A percentile compares a stretch with the other conserved stretches of the same genome.
These are phyloP conservation scores for Pyrgus malvae DNA, from an alignment of 2,888 invertebrate genomes.

Conservation along the genomic window DNA sequence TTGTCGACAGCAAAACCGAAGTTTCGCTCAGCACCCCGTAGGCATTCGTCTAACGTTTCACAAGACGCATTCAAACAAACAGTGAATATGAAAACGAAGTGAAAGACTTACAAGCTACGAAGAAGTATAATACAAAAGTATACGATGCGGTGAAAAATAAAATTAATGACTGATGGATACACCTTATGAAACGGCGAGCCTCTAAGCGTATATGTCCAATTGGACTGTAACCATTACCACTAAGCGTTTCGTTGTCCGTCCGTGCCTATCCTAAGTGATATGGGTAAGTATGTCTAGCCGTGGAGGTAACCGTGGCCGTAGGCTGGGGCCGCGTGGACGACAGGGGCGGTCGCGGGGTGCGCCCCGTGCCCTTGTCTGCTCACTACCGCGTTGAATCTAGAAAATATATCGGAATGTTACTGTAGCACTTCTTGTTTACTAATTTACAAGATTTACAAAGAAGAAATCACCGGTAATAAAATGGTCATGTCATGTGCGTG, in stretches of 20 bases:
- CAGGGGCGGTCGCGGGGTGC: slow-evolving; percentile 67
- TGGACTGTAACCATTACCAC: slow-evolving; percentile 47
- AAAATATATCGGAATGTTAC: neutral
- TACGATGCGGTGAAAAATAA: slow-evolving; percentile 38
- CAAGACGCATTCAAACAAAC: slow-evolving; percentile 59
- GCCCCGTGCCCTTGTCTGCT: slow-evolving; percentile 80
- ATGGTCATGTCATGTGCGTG: no score
- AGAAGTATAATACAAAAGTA: slow-evolving; percentile 77
- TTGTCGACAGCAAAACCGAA: slow-evolving; percentile 64
- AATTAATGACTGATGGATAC: slow-evolving; percentile 54
- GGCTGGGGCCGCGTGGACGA: slow-evolving; percentile 61
- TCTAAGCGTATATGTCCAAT: slow-evolving; percentile 41
- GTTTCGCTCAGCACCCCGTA: slow-evolving; percentile 61
- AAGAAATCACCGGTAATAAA: no score
- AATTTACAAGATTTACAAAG: no score
- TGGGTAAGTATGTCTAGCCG: slow-evolving; percentile 53
- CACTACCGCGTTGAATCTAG: slow-evolving; percentile 83
- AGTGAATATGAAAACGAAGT: slow-evolving; percentile 24
- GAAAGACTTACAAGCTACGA: slow-evolving; percentile 64
- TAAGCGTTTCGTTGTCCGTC: slow-evolving; percentile 55
- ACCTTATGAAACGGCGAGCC: slow-evolving; percentile 70
- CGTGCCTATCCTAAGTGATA: slow-evolving; percentile 59
- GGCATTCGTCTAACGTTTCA: slow-evolving; percentile 69
- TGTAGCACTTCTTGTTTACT: no score
- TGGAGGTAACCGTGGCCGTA: slow-evolving; percentile 57